Evolutionary conservation across 1,140 invertebrate species (phyloP).

Genomic region (Eubasilissa regina): DNA sequence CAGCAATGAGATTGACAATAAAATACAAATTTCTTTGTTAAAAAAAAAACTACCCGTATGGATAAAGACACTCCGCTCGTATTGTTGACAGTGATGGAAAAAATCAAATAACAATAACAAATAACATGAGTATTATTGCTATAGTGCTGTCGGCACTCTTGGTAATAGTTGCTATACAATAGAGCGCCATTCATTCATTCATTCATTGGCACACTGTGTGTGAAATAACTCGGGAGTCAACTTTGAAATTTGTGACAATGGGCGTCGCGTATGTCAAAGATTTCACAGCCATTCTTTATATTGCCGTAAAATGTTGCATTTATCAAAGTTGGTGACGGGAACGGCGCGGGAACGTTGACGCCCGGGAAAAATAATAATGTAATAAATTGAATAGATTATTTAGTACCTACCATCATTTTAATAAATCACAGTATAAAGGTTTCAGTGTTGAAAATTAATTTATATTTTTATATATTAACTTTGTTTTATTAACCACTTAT

Average conservation of each 20-base stretch:
- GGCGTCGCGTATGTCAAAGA: constrained; percentile 33
- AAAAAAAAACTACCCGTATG: constrained; percentile 42
- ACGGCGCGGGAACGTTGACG: not conserved
- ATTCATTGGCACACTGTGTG: constrained; percentile 27
- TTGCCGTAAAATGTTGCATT: constrained; percentile 29
- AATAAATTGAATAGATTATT: not conserved
- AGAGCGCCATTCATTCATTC: constrained; percentile 30
- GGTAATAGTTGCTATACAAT: constrained; percentile 49
- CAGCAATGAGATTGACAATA: constrained; percentile 41
- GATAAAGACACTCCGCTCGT: constrained; percentile 54
- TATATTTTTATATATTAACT: too few relatives aligned
- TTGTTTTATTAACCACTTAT: too few relatives aligned
- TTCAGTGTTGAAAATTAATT: too few relatives aligned
- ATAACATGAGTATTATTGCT: constrained; percentile 49
- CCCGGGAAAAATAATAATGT: not conserved
- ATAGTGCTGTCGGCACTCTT: constrained; percentile 52
- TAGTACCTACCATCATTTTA: not conserved
- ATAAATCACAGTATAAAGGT: too few relatives aligned
- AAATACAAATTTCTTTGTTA: constrained; percentile 43
- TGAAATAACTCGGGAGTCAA: constrained; percentile 34
- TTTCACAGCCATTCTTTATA: constrained; percentile 36
- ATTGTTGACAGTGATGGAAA: constrained; percentile 48
- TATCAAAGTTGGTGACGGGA: constrained; percentile 7
- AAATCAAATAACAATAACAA: constrained; percentile 50
- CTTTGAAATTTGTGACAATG: constrained; percentile 39